Evolutionary conservation across 2,888 invertebrate species (phyloP).

Genomic region (Stegophylla sp.): DNA sequence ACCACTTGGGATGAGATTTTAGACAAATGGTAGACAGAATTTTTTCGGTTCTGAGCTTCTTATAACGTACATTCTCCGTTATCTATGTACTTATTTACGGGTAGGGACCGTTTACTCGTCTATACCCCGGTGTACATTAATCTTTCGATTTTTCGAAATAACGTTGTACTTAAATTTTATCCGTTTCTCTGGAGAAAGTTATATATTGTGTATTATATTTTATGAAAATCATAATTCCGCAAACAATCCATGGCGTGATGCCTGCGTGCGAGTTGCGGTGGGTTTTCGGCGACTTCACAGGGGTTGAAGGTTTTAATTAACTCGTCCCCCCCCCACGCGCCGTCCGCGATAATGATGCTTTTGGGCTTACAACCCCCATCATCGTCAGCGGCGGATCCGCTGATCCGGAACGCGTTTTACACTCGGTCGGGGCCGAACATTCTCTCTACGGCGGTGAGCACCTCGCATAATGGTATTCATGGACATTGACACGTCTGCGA

Average conservation of each 20-base stretch:
- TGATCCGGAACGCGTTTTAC: slow-evolving; percentile 36
- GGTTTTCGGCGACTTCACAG: slow-evolving; percentile 18
- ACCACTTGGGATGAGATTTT: no score
- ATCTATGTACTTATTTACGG: no score
- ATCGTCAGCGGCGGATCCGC: slow-evolving; percentile 8
- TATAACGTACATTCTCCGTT: no score
- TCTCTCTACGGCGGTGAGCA: neutral
- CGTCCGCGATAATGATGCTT: slow-evolving; percentile 41
- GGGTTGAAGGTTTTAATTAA: slow-evolving; percentile 47
- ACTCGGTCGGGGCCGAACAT: slow-evolving; percentile 4
- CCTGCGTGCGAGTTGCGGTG: neutral
- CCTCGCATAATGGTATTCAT: neutral
- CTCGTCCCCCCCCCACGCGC: neutral
- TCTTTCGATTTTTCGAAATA: no score
- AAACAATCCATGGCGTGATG: neutral
- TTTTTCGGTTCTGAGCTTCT: no score
- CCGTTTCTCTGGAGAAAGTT: no score
- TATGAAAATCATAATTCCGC: slow-evolving; percentile 6
- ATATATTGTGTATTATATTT: no score
- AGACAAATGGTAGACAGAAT: no score
- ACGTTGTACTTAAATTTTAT: no score
- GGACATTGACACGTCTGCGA: slow-evolving; percentile 16
- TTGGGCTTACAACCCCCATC: slow-evolving; percentile 9
- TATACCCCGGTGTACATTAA: no score
- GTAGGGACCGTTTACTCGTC: neutral